phyloP scores from a whole-genome alignment of 2,888 invertebrate genomes.

The Amiota communis region DNA sequence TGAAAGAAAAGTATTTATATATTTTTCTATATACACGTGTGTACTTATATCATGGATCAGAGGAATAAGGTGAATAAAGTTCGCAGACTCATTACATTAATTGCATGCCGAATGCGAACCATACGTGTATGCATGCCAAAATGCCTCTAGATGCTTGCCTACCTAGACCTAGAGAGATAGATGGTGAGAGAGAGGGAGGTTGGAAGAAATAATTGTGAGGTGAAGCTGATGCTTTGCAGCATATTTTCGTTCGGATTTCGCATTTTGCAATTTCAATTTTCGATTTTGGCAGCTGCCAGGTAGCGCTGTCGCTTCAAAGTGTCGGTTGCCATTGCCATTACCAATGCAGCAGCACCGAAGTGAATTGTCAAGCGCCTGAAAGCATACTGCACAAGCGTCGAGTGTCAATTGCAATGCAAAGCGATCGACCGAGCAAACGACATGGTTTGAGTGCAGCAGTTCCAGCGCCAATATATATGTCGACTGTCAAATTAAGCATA shows the following conservation, averaged over 20 bases:
- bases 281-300: constrained; percentile 70
- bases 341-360: background rate
- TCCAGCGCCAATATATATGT: constrained; percentile 57
- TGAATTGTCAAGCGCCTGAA: background rate
- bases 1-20: too few relatives aligned
- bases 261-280: constrained; percentile 67
- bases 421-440: constrained; percentile 30
- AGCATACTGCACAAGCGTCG: background rate
- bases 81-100: constrained; percentile 64
- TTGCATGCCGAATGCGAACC: constrained; percentile 47
- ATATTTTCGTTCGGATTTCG: constrained; percentile 49
- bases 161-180: background rate
- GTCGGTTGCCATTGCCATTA: constrained; percentile 19
- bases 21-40: background rate
- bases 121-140: background rate
- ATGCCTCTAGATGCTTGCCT: background rate
- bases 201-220: background rate
- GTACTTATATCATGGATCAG: background rate
- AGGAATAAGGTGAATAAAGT: constrained; percentile 46
- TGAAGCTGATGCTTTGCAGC: constrained; percentile 38
- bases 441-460: constrained; percentile 29
- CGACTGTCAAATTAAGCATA: constrained; percentile 66
- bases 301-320: constrained; percentile 66
- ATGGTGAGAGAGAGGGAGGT: too few relatives aligned
- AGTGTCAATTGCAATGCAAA: constrained; percentile 7